Conservation (phyloP, 2,113 vertebrate genomes). For the Gnathonemus longibarbis region DNA sequence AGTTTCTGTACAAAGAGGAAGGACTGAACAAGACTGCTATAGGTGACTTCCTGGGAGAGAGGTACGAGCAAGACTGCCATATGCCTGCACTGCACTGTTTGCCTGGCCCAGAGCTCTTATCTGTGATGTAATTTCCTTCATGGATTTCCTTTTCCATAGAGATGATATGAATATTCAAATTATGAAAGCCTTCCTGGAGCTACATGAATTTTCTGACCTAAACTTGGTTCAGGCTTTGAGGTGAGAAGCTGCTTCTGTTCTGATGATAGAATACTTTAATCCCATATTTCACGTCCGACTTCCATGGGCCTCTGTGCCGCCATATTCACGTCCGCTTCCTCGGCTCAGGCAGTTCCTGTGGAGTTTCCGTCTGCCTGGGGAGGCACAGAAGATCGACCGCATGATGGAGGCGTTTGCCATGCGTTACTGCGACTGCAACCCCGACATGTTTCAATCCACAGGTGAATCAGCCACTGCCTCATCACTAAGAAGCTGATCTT, state of each 20-base stretch:
- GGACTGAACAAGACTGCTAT: constrained; percentile 93
- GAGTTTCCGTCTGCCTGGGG: constrained; percentile 90
- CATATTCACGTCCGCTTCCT: not conserved
- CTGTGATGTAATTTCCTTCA: not conserved
- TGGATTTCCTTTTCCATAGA: constrained; percentile 46
- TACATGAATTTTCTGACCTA: constrained; percentile 84
- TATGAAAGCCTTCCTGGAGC: constrained; percentile 85
- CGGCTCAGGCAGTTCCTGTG: constrained; percentile 82
- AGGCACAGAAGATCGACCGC: constrained; percentile 94
- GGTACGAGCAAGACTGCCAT: constrained; percentile 51
- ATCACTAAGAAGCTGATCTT: not conserved
- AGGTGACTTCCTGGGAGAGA: constrained; percentile 83
- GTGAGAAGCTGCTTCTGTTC: constrained; percentile 49
- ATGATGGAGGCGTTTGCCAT: constrained; percentile 93
- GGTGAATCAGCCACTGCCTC: constrained; percentile 53
- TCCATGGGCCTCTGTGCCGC: not conserved
- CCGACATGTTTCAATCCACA: constrained; percentile 78
- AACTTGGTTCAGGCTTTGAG: constrained; percentile 90
- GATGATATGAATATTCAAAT: constrained; percentile 78
- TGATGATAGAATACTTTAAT: not conserved
- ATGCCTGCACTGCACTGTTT: not conserved
- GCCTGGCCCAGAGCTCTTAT: not conserved
- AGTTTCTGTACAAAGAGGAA: constrained; percentile 87
- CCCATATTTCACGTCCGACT: not conserved
- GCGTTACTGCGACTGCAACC: constrained; percentile 85